phyloP scores from a whole-genome alignment of 2,113 vertebrate species.

The Amblyopsis rosae region DNA sequence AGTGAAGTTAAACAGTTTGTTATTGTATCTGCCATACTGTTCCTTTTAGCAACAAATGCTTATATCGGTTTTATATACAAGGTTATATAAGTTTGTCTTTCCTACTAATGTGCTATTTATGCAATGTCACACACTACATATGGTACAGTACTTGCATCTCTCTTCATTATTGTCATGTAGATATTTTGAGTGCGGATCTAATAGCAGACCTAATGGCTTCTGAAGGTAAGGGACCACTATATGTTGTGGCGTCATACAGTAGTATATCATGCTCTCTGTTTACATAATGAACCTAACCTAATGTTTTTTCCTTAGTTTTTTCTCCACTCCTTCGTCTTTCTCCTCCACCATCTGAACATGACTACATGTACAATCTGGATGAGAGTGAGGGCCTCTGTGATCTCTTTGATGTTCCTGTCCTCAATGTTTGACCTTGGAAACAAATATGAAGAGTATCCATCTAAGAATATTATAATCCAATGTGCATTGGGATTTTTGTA shows the following conservation, averaged over 20 bases:
- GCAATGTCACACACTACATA: background rate
- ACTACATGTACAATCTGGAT: constrained; percentile 92
- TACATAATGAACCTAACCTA: background rate
- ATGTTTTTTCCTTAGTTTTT: constrained; percentile 75
- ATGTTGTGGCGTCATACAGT: background rate
- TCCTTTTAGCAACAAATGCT: background rate
- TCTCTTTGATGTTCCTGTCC: constrained; percentile 88
- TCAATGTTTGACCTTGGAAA: constrained; percentile 37
- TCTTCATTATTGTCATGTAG: constrained; percentile 55
- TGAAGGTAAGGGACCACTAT: constrained; percentile 76
- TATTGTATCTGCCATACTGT: background rate
- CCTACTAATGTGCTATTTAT: background rate
- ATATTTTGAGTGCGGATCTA: constrained; percentile 82
- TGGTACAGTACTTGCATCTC: background rate
- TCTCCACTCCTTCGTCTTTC: constrained; percentile 86
- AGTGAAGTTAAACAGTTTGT: background rate
- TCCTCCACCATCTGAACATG: constrained; percentile 86
- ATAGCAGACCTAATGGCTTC: constrained; percentile 87
- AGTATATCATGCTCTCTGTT: background rate
- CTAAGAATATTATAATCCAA: background rate
- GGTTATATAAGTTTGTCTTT: constrained; percentile 72
- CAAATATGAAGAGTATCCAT: background rate
- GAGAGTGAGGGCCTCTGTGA: constrained; percentile 91
- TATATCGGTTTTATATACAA: constrained; percentile 42
- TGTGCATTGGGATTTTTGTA: background rate